These are phyloP conservation scores for Grammomys dolichurus DNA, from an alignment of 2,113 vertebrate species.

Conservation along the genomic window DNA sequence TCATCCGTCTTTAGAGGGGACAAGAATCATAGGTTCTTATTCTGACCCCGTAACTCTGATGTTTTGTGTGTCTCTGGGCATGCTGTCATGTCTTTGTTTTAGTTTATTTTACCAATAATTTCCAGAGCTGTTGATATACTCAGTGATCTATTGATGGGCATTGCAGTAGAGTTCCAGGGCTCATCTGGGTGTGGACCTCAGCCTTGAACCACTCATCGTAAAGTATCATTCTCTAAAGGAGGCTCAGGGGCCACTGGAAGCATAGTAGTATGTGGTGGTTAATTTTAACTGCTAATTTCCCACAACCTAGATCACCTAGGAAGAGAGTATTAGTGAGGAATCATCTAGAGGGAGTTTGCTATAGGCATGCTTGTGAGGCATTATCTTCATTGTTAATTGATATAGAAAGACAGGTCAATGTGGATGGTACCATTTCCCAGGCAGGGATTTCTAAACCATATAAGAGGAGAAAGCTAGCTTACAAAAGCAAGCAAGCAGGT, in stretches of 20 bases:
- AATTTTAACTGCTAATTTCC: background rate
- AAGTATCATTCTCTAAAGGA: background rate
- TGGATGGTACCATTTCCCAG: background rate
- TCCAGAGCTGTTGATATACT: background rate
- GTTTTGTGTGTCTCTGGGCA: background rate
- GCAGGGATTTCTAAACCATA: background rate
- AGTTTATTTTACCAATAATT: background rate
- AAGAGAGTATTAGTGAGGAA: background rate
- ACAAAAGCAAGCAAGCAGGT: background rate
- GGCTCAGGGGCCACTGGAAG: background rate
- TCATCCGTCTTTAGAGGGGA: background rate
- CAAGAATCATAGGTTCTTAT: background rate
- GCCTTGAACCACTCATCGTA: background rate
- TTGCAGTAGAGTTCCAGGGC: background rate
- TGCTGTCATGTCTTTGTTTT: background rate
- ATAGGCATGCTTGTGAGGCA: too few species aligned
- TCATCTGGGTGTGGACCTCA: background rate
- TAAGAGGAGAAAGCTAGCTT: background rate
- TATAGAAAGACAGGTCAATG: background rate
- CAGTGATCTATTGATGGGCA: background rate
- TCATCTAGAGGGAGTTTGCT: background rate
- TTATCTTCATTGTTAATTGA: background rate
- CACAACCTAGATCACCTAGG: background rate
- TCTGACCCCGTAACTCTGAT: background rate
- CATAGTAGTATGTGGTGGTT: background rate